phyloP scores from a whole-genome alignment of 2,797 vertebrate species.

The Hyperoplus immaculatus region DNA sequence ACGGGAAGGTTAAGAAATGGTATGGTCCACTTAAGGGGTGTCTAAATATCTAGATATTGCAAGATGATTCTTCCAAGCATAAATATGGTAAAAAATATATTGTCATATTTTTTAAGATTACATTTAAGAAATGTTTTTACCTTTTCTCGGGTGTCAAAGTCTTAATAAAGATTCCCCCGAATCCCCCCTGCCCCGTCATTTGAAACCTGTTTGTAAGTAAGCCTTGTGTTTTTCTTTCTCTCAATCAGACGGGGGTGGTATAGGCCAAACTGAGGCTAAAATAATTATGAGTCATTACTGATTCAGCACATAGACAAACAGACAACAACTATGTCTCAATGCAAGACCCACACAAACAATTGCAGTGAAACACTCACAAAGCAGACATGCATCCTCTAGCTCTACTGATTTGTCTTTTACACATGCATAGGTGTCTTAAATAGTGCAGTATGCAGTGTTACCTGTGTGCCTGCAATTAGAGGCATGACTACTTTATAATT shows the following conservation, averaged over 20 bases:
- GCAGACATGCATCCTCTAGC: neutral
- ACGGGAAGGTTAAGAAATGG: too few relatives aligned
- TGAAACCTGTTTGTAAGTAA: neutral
- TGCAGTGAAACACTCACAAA: neutral
- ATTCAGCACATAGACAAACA: slow-evolving; percentile 9
- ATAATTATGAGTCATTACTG: slow-evolving; percentile 1
- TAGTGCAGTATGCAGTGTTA: slow-evolving; percentile 6
- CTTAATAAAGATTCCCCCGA: too few relatives aligned
- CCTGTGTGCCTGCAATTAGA: slow-evolving; percentile 9
- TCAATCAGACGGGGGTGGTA: neutral
- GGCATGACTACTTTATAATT: slow-evolving; percentile 31
- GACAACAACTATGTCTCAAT: neutral
- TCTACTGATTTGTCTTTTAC: neutral
- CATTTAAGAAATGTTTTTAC: too few relatives aligned
- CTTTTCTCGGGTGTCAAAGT: too few relatives aligned
- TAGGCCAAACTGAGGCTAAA: slow-evolving; percentile 11
- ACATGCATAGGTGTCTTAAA: slow-evolving; percentile 2
- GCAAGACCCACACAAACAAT: neutral
- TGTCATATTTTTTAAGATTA: too few relatives aligned
- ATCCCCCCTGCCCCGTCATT: neutral
- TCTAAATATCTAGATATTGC: too few relatives aligned
- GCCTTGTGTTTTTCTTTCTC: neutral
- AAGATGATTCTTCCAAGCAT: too few relatives aligned
- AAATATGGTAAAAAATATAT: too few relatives aligned
- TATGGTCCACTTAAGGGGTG: too few relatives aligned